A percentile compares a stretch with the other conserved stretches of the same genome.
Conservation (phyloP, 2,113 vertebrate species). For the Zosterops japonicus region DNA sequence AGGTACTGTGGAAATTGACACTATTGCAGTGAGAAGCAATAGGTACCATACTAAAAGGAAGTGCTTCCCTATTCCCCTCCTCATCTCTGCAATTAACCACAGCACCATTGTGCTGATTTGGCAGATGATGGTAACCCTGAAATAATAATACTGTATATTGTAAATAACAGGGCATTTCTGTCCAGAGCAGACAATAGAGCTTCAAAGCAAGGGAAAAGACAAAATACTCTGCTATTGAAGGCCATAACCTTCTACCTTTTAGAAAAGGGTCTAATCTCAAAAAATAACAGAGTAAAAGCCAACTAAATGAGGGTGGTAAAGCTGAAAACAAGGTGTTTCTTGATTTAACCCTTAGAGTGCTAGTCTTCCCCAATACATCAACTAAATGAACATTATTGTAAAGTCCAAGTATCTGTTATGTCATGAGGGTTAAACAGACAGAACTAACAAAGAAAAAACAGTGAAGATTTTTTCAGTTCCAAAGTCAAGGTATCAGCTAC, state of each 20-base stretch:
- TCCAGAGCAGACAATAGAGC: neutral
- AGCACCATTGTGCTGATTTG: slow-evolving; percentile 12
- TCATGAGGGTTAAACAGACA: neutral
- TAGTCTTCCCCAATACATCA: neutral
- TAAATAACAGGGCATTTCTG: slow-evolving; percentile 28
- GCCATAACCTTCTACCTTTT: slow-evolving; percentile 52
- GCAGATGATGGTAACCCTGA: slow-evolving; percentile 27
- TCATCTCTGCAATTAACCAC: slow-evolving; percentile 42
- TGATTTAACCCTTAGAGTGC: slow-evolving; percentile 37
- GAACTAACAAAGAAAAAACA: neutral
- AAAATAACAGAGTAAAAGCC: slow-evolving; percentile 50
- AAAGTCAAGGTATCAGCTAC: neutral
- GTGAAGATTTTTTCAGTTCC: neutral
- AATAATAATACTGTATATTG: slow-evolving; percentile 10
- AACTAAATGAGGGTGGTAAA: slow-evolving; percentile 27
- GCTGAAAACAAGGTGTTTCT: slow-evolving; percentile 39
- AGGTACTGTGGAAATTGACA: neutral
- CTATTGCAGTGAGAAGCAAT: neutral
- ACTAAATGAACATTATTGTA: neutral
- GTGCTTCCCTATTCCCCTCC: neutral
- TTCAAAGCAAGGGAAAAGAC: slow-evolving; percentile 20
- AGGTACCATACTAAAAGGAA: neutral
- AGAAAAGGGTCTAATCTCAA: slow-evolving; percentile 64
- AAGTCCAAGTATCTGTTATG: neutral
- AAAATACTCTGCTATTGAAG: slow-evolving; percentile 22